These are phyloP conservation scores for Dichetophora obliterata DNA, from an alignment of 2,888 invertebrate species.

Conservation along the genomic window DNA sequence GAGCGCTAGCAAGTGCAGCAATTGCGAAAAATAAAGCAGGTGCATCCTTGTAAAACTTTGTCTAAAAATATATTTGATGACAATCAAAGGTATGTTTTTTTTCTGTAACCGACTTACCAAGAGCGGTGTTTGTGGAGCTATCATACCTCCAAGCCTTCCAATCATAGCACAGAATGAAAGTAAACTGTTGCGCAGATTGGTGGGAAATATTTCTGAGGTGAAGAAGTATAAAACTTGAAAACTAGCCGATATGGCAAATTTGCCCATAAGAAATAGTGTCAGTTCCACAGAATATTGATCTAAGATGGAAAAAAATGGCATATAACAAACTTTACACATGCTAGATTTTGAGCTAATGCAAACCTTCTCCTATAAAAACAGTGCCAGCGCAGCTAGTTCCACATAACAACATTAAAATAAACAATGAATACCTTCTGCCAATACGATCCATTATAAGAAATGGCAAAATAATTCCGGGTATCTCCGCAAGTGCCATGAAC, in stretches of 20 bases:
- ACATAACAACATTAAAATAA: slow-evolving; percentile 75
- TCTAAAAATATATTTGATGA: slow-evolving; percentile 49
- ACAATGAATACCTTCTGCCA: slow-evolving; percentile 77
- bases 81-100: too few species aligned
- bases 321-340: background rate
- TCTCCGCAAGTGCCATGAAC: slow-evolving; percentile 73
- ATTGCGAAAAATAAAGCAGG: slow-evolving; percentile 75
- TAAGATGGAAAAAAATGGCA: background rate
- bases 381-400: slow-evolving; percentile 68
- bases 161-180: slow-evolving; percentile 79
- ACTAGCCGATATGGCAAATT: slow-evolving; percentile 77
- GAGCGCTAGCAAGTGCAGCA: slow-evolving; percentile 73
- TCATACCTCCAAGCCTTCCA: slow-evolving; percentile 77
- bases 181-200: slow-evolving; percentile 76
- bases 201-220: slow-evolving; percentile 81
- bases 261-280: slow-evolving; percentile 73
- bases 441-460: slow-evolving; percentile 75
- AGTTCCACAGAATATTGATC: slow-evolving; percentile 55
- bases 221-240: slow-evolving; percentile 78
- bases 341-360: background rate
- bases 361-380: slow-evolving; percentile 59
- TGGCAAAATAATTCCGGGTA: slow-evolving; percentile 79
- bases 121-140: slow-evolving; percentile 80
- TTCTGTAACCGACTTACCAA: slow-evolving; percentile 61
- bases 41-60: slow-evolving; percentile 63